phyloP scores from a whole-genome alignment of 2,797 vertebrate genomes.

The Setipinna tenuifilis region DNA sequence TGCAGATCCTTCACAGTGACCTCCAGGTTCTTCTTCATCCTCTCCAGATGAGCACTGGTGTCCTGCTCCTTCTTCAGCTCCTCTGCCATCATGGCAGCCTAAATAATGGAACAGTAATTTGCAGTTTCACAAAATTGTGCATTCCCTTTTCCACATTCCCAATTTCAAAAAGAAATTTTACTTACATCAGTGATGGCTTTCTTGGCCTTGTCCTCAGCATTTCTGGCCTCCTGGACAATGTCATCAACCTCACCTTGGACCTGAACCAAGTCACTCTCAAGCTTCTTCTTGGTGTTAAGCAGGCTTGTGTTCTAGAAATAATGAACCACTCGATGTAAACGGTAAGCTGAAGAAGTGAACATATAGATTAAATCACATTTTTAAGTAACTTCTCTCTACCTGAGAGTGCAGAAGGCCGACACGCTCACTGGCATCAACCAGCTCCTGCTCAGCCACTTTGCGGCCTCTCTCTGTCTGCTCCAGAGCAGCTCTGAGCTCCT shows the following conservation, averaged over 20 bases:
- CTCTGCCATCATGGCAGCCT: conserved; percentile 92
- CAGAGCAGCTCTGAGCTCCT: conserved; percentile 81
- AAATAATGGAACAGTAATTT: not conserved
- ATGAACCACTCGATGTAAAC: not conserved
- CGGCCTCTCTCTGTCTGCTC: conserved; percentile 84
- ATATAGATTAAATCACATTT: too few species aligned
- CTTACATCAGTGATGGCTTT: conserved; percentile 89
- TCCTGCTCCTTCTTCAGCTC: conserved; percentile 92
- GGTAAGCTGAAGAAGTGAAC: too few species aligned
- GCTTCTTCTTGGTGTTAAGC: conserved; percentile 81
- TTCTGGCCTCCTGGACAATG: conserved; percentile 83
- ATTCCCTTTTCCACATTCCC: too few species aligned
- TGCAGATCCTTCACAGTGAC: conserved; percentile 87
- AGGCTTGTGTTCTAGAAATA: conserved; percentile 80
- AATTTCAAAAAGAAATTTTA: not conserved
- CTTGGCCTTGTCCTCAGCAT: conserved; percentile 90
- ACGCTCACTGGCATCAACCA: conserved; percentile 79
- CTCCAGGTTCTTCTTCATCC: conserved; percentile 88
- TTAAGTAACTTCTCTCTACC: conserved; percentile 38
- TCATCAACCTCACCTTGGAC: conserved; percentile 85
- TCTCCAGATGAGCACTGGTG: conserved; percentile 87
- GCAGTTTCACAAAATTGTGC: too few species aligned
- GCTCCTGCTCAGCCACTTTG: conserved; percentile 84
- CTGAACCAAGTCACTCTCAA: conserved; percentile 82
- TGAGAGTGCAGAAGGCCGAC: conserved; percentile 80